These are phyloP conservation scores for Choristoneura fumiferana DNA, from an alignment of 1,140 invertebrate species.

Conservation along the genomic window DNA sequence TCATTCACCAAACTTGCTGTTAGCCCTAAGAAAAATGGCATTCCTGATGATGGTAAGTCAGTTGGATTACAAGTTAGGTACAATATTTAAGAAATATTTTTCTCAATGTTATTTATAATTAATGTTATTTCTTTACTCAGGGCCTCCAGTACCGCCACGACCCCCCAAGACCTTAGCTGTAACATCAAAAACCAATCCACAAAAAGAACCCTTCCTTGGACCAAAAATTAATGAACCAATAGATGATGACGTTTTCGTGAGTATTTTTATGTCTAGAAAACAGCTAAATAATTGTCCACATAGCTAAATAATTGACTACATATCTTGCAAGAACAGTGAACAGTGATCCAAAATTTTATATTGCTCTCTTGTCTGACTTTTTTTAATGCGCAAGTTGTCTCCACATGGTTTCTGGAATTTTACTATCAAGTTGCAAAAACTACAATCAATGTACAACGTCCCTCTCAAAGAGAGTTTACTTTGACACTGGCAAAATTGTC, in stretches of 20 bases:
- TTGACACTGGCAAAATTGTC: too few relatives aligned
- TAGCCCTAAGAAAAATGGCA: constrained; percentile 34
- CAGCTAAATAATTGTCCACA: too few relatives aligned
- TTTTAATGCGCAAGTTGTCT: too few relatives aligned
- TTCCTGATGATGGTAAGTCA: constrained; percentile 41
- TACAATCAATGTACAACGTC: too few relatives aligned
- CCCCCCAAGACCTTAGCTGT: constrained; percentile 84
- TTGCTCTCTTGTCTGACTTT: too few relatives aligned
- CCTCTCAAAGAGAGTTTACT: too few relatives aligned
- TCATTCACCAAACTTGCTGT: constrained; percentile 48
- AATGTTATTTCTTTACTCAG: constrained; percentile 38
- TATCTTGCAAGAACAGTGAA: too few relatives aligned
- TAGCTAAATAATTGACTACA: too few relatives aligned
- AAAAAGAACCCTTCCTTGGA: constrained; percentile 41
- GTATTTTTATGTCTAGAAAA: constrained; percentile 38
- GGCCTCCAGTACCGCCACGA: constrained; percentile 81
- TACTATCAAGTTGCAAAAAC: too few relatives aligned
- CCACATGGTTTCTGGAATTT: too few relatives aligned
- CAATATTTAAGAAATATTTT: neutral
- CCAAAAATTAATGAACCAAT: constrained; percentile 50
- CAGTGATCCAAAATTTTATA: too few relatives aligned
- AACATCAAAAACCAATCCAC: constrained; percentile 33
- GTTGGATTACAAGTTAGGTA: neutral
- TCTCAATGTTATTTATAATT: constrained; percentile 1
- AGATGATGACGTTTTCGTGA: constrained; percentile 75